These are phyloP conservation scores for Sphenopsis melanotis DNA, from an alignment of 2,797 vertebrate genomes.

Conservation along the genomic window DNA sequence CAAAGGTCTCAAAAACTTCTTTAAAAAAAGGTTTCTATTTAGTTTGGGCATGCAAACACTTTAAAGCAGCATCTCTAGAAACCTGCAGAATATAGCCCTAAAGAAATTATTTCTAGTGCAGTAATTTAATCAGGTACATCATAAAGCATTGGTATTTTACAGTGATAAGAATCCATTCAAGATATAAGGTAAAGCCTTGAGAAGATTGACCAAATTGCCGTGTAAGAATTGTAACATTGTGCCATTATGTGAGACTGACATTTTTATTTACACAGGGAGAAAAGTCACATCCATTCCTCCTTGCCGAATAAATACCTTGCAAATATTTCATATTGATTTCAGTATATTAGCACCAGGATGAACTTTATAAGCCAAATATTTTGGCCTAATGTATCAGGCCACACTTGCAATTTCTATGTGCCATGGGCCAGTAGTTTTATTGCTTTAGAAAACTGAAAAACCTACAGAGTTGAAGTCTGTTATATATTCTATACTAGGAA, in stretches of 20 bases:
- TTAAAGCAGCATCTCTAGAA: background rate
- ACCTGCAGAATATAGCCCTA: background rate
- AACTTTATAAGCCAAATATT: background rate
- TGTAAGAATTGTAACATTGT: background rate
- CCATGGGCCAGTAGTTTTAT: background rate
- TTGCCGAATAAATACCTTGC: background rate
- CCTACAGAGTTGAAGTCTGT: background rate
- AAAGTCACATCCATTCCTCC: background rate
- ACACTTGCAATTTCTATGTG: background rate
- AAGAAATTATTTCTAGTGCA: background rate
- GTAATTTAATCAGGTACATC: background rate
- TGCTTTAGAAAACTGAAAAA: background rate
- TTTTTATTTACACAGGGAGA: background rate
- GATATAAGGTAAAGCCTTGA: background rate
- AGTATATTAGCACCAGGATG: background rate
- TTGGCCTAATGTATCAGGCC: background rate
- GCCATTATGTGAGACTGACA: background rate
- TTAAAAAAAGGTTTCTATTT: background rate
- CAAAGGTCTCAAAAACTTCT: background rate
- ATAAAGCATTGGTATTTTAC: background rate
- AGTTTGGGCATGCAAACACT: background rate
- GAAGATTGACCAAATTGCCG: background rate
- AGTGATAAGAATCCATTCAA: background rate
- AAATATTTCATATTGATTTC: background rate
- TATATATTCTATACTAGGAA: too few relatives aligned